Base-by-base conservation (phyloP, 1,140 invertebrate species). In the Capitella teleta region DNA sequence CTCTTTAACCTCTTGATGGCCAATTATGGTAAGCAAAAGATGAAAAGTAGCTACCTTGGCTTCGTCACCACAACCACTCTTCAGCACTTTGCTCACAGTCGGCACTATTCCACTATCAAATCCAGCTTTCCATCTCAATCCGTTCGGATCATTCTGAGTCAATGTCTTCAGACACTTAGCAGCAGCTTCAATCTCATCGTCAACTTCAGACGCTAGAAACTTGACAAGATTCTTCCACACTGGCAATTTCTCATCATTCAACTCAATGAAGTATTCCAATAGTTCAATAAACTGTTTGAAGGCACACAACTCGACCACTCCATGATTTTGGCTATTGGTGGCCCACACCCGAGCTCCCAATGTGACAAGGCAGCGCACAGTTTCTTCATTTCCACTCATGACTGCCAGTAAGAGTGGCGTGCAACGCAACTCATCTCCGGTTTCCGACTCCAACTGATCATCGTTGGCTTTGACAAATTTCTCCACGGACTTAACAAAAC, bases 381-480 rank as follows among this genome's bases (percentile, higher is more conserved):
- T 61, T 12, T 71, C 66, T 4, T 63, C 47, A 38, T 62, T 61
- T 6, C 64, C 63, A 6, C 59, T 62, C 26, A 57, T 54, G 6
- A 69, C 60, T 3, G 69, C 67, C 51, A 70, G 57, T 28, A 72
- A 47, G 38, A 72, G 61, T 12, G 69, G 69, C 3, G 69, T 72
- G 34, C 61, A 59, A 28, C 56, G 38, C 3, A 59, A 51, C 12
- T 61, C 64, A 55, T 72, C 69, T 16, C 47, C 54, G 0, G 69
- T 70, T 54, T 65, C 61, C n/a, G 66, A 54, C 42, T 70, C 67
- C 32, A 70, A 49, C 52, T 44, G 42, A 2, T 44, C 42, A 18
- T 23, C 21, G 25, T 25, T 26, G 3, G 60, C 62, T 43, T 60
- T 54, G 16, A 67, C 57, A 51, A 68, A 69, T 28, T 60, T 53